phyloP scores from a whole-genome alignment of 2,888 invertebrate genomes.

The Lordiphosa fenestrarum region DNA sequence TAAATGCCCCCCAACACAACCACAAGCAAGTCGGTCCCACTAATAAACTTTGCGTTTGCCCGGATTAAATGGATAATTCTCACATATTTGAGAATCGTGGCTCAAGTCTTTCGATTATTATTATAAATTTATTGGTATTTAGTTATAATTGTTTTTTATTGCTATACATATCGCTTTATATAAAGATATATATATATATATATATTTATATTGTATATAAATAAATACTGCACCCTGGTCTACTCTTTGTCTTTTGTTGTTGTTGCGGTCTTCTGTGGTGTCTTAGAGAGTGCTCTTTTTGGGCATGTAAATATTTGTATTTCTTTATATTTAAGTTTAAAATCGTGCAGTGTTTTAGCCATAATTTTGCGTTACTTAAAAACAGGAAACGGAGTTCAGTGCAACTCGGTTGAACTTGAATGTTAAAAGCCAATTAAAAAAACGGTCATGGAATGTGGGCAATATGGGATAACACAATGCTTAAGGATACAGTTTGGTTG shows the following conservation, averaged over 20 bases:
- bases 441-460: too few relatives aligned
- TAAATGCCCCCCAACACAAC: too few relatives aligned
- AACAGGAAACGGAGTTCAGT: background rate
- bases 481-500: conserved; percentile 2
- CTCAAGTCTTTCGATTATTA: too few relatives aligned
- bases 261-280: background rate
- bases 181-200: conserved; percentile 18
- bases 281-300: conserved; percentile 1
- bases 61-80: too few relatives aligned
- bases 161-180: conserved; percentile 13
- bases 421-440: conserved; percentile 6
- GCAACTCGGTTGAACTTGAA: conserved; percentile 14
- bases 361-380: conserved; percentile 6
- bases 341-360: conserved; percentile 36
- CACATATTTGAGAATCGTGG: too few relatives aligned
- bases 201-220: conserved; percentile 12
- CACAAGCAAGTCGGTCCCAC: too few relatives aligned
- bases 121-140: too few relatives aligned
- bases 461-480: background rate
- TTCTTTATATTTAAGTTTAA: conserved; percentile 24
- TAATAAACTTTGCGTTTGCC: too few relatives aligned
- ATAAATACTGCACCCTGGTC: conserved; percentile 5
- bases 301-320: background rate
- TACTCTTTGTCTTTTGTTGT: conserved; percentile 3
- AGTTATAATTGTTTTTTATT: too few relatives aligned